These are phyloP conservation scores for Condylura cristata DNA, from an alignment of 2,113 vertebrate species.

Conservation along the genomic window DNA sequence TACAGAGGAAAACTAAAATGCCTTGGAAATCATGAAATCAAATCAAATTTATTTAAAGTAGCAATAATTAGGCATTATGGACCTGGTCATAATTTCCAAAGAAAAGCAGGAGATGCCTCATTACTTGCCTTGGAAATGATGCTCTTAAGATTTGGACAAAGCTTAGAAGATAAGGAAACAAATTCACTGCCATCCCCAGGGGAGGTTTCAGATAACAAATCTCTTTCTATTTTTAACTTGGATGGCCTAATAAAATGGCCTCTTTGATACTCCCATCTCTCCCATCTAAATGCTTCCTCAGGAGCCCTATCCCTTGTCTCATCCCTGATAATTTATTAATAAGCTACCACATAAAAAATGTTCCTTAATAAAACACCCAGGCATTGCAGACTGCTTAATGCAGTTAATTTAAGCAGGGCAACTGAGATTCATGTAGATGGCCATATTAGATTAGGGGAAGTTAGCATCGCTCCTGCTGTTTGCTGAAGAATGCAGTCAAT, in stretches of 20 bases:
- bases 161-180: constrained; percentile 45
- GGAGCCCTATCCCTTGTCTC: constrained; percentile 9
- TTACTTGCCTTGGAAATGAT: constrained; percentile 55
- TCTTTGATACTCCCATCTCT: constrained; percentile 26
- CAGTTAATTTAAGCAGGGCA: constrained; percentile 51
- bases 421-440: constrained; percentile 23
- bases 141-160: constrained; percentile 44
- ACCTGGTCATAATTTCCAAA: constrained; percentile 58
- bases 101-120: constrained; percentile 20
- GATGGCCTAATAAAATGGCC: constrained; percentile 50
- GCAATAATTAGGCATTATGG: background rate
- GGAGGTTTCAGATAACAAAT: background rate
- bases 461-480: background rate
- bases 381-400: constrained; percentile 44
- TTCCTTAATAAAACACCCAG: constrained; percentile 67
- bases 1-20: constrained; percentile 8
- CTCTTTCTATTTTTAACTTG: constrained; percentile 50
- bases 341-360: constrained; percentile 62
- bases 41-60: constrained; percentile 34
- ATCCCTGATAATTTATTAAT: constrained; percentile 72
- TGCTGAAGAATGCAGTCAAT: background rate
- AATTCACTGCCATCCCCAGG: background rate
- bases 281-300: constrained; percentile 33
- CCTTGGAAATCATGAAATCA: constrained; percentile 23
- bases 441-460: constrained; percentile 49